phyloP scores from a whole-genome alignment of 2,113 vertebrate genomes.

The Oryzias javanicus region DNA sequence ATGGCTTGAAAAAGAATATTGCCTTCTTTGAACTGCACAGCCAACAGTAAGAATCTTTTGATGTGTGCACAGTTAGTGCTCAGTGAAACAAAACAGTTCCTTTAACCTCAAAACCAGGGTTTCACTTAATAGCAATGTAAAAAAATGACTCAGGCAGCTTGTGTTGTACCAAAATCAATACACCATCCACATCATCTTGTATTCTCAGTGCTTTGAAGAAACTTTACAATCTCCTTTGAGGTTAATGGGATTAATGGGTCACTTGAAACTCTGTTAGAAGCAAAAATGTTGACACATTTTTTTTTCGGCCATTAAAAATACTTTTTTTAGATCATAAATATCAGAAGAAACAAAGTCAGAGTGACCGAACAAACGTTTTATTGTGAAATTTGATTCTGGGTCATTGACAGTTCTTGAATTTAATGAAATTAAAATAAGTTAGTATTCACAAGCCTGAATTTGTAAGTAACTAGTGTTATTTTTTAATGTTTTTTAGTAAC shows the following conservation, averaged over 20 bases:
- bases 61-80: background rate
- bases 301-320: background rate
- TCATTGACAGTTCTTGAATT: background rate
- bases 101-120: conserved; percentile 4
- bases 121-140: conserved; percentile 10
- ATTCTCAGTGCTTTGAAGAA: conserved; percentile 9
- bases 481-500: too few relatives aligned
- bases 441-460: too few relatives aligned
- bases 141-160: conserved; percentile 8
- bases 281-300: background rate
- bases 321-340: background rate
- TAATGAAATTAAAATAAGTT: background rate
- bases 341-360: background rate
- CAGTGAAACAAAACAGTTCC: background rate
- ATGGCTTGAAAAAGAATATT: conserved; percentile 12
- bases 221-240: conserved; percentile 25
- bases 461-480: too few relatives aligned
- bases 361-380: too few relatives aligned
- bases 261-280: conserved; percentile 7
- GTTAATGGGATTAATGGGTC: conserved; percentile 9
- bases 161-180: conserved; percentile 8
- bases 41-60: conserved; percentile 5
- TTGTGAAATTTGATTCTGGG: too few relatives aligned
- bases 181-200: background rate
- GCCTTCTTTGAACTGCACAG: background rate